phyloP scores from a whole-genome alignment of 2,113 vertebrate species.

The Vulpes vulpes region DNA sequence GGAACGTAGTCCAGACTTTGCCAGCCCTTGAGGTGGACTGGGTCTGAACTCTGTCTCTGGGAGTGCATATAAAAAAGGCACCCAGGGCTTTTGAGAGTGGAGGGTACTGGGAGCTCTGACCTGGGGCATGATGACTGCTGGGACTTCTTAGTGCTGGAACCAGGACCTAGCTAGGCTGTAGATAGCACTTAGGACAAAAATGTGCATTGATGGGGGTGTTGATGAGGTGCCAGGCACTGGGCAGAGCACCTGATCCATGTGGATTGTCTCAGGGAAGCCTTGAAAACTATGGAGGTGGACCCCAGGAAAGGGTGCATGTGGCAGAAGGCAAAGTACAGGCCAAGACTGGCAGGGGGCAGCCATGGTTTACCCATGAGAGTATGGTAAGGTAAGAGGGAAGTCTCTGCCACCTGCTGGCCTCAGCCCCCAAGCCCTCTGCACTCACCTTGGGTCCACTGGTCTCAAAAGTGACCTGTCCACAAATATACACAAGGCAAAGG shows the following conservation, averaged over 20 bases:
- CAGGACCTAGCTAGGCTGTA: constrained; percentile 66
- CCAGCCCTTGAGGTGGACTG: neutral
- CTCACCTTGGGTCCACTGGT: constrained; percentile 32
- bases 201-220: constrained; percentile 54
- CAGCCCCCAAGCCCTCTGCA: neutral
- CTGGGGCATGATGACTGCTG: constrained; percentile 23
- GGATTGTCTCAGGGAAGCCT: constrained; percentile 82
- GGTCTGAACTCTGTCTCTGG: constrained; percentile 23
- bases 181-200: constrained; percentile 78
- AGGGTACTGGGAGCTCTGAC: neutral
- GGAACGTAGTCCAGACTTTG: neutral
- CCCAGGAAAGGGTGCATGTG: constrained; percentile 64
- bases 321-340: constrained; percentile 53
- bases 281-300: constrained; percentile 71
- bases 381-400: neutral
- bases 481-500: constrained; percentile 66
- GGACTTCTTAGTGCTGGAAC: constrained; percentile 53
- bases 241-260: constrained; percentile 62
- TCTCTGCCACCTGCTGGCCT: neutral
- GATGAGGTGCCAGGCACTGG: constrained; percentile 62
- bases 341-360: neutral
- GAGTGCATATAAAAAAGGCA: neutral
- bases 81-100: neutral
- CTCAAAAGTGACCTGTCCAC: constrained; percentile 57
- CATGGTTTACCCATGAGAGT: neutral